A percentile compares a stretch with the other conserved stretches of the same genome.
Conservation (phyloP, 2,797 vertebrate genomes). For the Vireo griseus region DNA sequence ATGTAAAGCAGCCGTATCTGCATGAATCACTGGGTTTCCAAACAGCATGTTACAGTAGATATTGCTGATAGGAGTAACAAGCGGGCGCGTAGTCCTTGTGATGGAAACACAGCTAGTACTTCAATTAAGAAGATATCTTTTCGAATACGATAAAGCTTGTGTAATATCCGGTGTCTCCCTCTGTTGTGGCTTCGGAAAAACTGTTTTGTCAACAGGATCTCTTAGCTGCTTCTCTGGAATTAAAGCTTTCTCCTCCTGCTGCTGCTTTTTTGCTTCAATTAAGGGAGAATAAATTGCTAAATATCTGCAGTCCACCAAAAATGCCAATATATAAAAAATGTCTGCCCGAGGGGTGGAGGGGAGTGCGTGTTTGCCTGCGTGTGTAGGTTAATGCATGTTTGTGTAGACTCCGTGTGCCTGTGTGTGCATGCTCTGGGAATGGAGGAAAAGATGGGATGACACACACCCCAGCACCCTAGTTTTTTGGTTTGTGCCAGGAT, state of each 20-base stretch:
- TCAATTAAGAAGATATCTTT: slow-evolving; percentile 59
- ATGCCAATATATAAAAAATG: neutral
- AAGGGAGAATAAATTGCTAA: neutral
- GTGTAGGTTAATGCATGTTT: neutral
- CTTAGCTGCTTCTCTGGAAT: slow-evolving; percentile 48
- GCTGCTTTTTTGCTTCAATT: slow-evolving; percentile 46
- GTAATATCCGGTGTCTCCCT: slow-evolving; percentile 63
- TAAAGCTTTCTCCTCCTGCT: slow-evolving; percentile 62
- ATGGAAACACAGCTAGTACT: neutral
- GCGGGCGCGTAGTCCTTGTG: neutral
- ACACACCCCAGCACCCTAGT: neutral
- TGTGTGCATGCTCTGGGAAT: neutral
- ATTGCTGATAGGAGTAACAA: neutral
- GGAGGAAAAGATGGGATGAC: neutral
- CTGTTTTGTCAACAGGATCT: slow-evolving; percentile 72
- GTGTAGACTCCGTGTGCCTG: neutral
- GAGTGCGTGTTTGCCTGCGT: neutral
- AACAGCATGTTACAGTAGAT: neutral
- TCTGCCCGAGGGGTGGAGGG: neutral
- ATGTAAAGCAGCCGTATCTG: slow-evolving; percentile 6
- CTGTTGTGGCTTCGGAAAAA: slow-evolving; percentile 62
- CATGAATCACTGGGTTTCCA: slow-evolving; percentile 22
- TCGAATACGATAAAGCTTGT: slow-evolving; percentile 62
- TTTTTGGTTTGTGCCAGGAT: neutral
- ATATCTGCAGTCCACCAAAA: neutral